A percentile compares a stretch with the other conserved stretches of the same genome.
Evolutionary conservation across 2,888 invertebrate genomes (phyloP).

Genomic region (Plemyria rubiginata): DNA sequence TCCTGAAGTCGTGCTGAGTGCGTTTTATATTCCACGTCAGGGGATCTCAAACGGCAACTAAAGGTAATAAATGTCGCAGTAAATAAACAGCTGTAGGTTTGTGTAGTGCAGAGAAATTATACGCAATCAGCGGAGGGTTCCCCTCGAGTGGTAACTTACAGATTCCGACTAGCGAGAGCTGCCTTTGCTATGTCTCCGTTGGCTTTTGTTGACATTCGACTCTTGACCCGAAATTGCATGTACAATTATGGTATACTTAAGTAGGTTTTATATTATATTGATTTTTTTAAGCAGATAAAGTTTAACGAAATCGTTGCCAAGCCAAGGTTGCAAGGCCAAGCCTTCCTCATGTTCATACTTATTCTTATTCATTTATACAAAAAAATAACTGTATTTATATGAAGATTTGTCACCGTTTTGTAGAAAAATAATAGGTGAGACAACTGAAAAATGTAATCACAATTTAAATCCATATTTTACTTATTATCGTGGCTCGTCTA

Average conservation of each 20-base stretch:
- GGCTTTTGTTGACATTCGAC: not conserved
- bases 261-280: not conserved
- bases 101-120: conserved; percentile 24
- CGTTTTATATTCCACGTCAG: not conserved
- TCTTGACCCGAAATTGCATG: not conserved
- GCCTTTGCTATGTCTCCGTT: not conserved
- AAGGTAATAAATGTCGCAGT: conserved; percentile 8
- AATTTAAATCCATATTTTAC: too few relatives aligned
- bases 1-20: too few relatives aligned
- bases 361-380: too few relatives aligned
- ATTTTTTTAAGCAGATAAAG: not conserved
- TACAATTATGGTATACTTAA: too few relatives aligned
- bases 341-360: too few relatives aligned
- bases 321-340: too few relatives aligned
- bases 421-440: too few relatives aligned
- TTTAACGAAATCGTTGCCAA: too few relatives aligned
- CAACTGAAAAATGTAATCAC: too few relatives aligned
- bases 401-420: too few relatives aligned
- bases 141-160: conserved; percentile 27
- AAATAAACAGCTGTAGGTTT: not conserved
- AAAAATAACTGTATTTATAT: too few relatives aligned
- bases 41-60: not conserved
- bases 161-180: conserved; percentile 9
- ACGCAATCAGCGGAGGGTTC: conserved; percentile 28
- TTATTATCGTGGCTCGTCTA: too few relatives aligned